Evolutionary conservation across 2,797 vertebrate species (phyloP), one percentile per base, ranked within the genome.

Genomic region (Ataeniobius toweri): DNA sequence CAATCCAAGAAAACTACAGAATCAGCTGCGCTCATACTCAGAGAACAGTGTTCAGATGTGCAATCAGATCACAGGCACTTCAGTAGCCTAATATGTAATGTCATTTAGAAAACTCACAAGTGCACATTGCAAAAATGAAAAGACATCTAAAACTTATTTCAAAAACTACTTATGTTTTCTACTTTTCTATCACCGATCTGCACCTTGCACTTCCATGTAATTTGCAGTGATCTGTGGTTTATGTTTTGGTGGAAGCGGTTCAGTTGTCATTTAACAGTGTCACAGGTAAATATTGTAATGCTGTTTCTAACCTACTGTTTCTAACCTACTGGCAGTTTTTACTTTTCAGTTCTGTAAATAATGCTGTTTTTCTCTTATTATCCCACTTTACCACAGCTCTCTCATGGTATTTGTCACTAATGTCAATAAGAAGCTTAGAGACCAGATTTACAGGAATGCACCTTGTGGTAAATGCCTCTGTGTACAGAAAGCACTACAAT

Each of bases 241-340:
- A 63, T 41, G 28, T 50, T 56, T 76, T 71, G 61, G 68, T 81
- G 74, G 5, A 73, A 50, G 20, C 75, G 83, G 67, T 76, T 79
- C 14, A 77, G 67, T 74, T 51, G 50, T 80, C 56, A 77, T 14
- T 82, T 44, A 73, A 76, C 36, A 71, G 67, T 77, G 6, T 74
- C 78, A 65, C 76, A 88, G 22, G 87, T 87, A 53, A 65, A 78
- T 77, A 71, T 72, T 86, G 69, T 79, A 75, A 59, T 80, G 74
- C 78, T 68, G 48, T 79, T 80, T 73, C 12, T 78, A 39, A 71
- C 53, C 76, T 79, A 73, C 78, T 63, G 48, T 79, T 80, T 73
- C 12, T 78, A 39, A 71, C 53, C 76, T 79, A 73, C 79, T 65
- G 79, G 20, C 80, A 71, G 68, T 84, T 86, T 84, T 86, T 75